Evolutionary conservation across 1,140 invertebrate species (phyloP), one percentile per base, ranked within the genome.

Genomic region (Adelges cooleyi): DNA sequence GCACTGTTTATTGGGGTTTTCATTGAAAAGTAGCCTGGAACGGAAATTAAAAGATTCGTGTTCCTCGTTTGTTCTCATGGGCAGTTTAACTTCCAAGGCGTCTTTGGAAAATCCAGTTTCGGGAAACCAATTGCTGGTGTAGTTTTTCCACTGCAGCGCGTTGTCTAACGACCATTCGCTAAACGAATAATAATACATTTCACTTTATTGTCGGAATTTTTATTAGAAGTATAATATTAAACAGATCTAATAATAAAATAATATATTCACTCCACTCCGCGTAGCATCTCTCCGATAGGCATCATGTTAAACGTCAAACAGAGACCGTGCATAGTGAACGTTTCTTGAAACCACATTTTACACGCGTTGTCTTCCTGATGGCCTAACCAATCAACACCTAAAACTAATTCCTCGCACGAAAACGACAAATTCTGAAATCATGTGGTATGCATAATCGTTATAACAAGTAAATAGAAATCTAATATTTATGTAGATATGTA

Each of bases 301-400:
- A 59, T 59, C 53, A 59, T 59, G 18, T 59, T 59, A 10, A 59
- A 59, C 10, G 53, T 42, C 15, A 42, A 44, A 2, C 53, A 59
- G 2, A 59, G 20, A 5, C 53, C 53, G n/a, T 59, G 44, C 1
- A 23, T 18, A 11, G 53, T 59, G 3, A 44, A 59, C 23, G 53
- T 59, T 44, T 59, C 38, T 44, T 59, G 53, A 6, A 59, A 25
- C 23, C 40, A 25, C 17, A 27, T 1, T 11, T 44, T 40, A n/a
- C 53, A 59, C 0, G 38, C n/a, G 11, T 44, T n/a, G 15, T 13
- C 29, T 25, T 44, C 38, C 0, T 9, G 11, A 17, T 2, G 5
- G 1, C 11, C n/a, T 44, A 59, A 17, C 53, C 53, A 59, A 44
- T 9, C 13, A 27, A 59, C 25, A 8, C 9, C n/a, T 4, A 18